Evolutionary conservation across 2,113 vertebrate species (phyloP), one percentile per base, ranked within the genome.

Genomic region (Gavia stellata): DNA sequence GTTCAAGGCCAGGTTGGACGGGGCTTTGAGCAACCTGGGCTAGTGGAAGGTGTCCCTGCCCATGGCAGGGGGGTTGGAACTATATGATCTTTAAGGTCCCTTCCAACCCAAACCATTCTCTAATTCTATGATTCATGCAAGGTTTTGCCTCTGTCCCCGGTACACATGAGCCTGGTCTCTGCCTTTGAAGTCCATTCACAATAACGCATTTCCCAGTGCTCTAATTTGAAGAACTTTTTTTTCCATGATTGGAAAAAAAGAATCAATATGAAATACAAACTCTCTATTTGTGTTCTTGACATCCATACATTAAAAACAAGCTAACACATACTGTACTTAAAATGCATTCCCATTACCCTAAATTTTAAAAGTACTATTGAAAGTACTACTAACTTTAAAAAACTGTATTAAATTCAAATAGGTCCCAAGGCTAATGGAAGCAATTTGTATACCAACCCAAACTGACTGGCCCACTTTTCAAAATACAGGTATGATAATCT

Each of bases 401-500:
- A 98, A 98, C 94, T 97, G 95, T 98, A 97, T 98, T 98, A 97
- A 98, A 98, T 98, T 98, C 98, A 98, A 98, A 98, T 98, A 98
- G 98, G 98, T 98, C 98, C 98, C 98, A 98, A 98, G 98, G 98
- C 98, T 98, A 98, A 98, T 98, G 98, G 98, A 98, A 98, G 98
- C 98, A 98, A 98, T 98, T 98, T 98, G 98, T 98, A 98, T 98
- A 98, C 98, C 98, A 98, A 98, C 98, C 98, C 98, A 98, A 98
- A 98, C 98, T 98, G 97, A 98, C 98, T 98, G 98, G 98, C 98
- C 98, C 97, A 98, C 98, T 98, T 98, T 98, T 98, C 98, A 97
- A 98, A 98, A 98, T 98, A 98, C 98, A 98, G 98, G 98, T 98
- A 98, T 98, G 98, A 98, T 98, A 98, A 98, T 98, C 98, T 98